These are phyloP conservation scores for Dufourea novaeangliae DNA, from an alignment of 1,140 invertebrate genomes.

Conservation along the genomic window DNA sequence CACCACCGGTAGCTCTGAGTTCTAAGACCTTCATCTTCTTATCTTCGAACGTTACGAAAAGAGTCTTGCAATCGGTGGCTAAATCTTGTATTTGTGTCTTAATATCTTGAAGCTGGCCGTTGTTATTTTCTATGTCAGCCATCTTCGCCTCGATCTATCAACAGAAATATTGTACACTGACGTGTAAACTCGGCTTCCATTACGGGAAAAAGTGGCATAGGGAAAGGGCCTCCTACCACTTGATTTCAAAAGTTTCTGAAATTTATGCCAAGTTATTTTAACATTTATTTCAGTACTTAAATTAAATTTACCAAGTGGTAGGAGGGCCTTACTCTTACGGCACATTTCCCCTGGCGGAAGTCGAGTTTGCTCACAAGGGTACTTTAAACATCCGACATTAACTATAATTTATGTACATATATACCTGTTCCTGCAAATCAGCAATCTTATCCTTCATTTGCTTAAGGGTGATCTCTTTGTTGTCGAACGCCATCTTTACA, in stretches of 20 bases:
- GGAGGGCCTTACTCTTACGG: too few relatives aligned
- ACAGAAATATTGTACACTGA: conserved; percentile 12
- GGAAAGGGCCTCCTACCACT: too few relatives aligned
- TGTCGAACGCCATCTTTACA: conserved; percentile 87
- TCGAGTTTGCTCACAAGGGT: not conserved
- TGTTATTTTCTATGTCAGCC: conserved; percentile 92
- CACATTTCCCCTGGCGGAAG: too few relatives aligned
- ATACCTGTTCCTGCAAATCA: conserved; percentile 85
- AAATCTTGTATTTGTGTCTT: conserved; percentile 84
- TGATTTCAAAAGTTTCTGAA: too few relatives aligned
- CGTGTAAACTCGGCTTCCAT: too few relatives aligned
- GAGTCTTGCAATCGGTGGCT: conserved; percentile 83
- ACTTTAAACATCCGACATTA: not conserved
- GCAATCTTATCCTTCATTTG: conserved; percentile 90
- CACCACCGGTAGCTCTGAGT: conserved; percentile 57
- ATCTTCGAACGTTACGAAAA: conserved; percentile 83
- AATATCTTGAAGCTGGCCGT: conserved; percentile 88
- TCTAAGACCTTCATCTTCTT: conserved; percentile 81
- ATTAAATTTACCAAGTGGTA: too few relatives aligned
- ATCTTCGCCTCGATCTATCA: conserved; percentile 88
- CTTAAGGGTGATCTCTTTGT: conserved; percentile 92
- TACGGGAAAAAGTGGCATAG: too few relatives aligned
- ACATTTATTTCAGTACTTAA: too few relatives aligned
- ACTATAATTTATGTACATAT: not conserved
- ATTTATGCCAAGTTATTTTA: too few relatives aligned